Conservation (phyloP, 2,113 vertebrate species). For the Grammomys surdaster region DNA sequence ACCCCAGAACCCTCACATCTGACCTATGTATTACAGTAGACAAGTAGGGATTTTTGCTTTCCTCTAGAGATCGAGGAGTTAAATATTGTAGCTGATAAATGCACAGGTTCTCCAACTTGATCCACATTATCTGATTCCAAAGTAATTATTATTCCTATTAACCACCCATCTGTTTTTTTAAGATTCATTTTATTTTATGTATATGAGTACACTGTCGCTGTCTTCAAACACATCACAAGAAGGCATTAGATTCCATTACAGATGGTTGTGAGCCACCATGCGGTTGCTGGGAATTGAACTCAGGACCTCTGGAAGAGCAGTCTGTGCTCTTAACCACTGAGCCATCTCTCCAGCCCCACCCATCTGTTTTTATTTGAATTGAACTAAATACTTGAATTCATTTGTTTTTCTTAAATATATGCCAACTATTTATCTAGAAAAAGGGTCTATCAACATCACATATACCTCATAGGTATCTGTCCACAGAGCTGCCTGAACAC, state of each 20-base stretch:
- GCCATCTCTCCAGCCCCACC: not conserved
- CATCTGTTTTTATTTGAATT: constrained; percentile 52
- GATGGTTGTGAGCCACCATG: no score
- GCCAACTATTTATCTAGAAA: constrained; percentile 42
- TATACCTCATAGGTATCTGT: not conserved
- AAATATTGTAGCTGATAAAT: constrained; percentile 54
- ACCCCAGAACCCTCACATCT: constrained; percentile 62
- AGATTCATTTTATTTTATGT: no score
- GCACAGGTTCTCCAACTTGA: constrained; percentile 10
- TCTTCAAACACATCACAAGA: no score
- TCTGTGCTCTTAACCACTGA: no score
- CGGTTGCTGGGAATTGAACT: no score
- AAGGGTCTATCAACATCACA: constrained; percentile 37
- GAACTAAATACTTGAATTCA: constrained; percentile 57
- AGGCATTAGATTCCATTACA: no score
- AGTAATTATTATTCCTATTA: constrained; percentile 39
- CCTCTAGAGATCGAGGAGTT: constrained; percentile 27
- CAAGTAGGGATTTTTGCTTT: constrained; percentile 28
- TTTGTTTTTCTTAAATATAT: constrained; percentile 57
- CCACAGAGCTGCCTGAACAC: not conserved
- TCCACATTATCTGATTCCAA: constrained; percentile 12
- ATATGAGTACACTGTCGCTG: no score
- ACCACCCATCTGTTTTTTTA: not conserved
- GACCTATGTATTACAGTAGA: not conserved
- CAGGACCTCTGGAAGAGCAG: no score